A percentile compares a stretch with the other conserved stretches of the same genome.
phyloP scores from a whole-genome alignment of 2,797 vertebrate species.

The Steatocranus sp. region DNA sequence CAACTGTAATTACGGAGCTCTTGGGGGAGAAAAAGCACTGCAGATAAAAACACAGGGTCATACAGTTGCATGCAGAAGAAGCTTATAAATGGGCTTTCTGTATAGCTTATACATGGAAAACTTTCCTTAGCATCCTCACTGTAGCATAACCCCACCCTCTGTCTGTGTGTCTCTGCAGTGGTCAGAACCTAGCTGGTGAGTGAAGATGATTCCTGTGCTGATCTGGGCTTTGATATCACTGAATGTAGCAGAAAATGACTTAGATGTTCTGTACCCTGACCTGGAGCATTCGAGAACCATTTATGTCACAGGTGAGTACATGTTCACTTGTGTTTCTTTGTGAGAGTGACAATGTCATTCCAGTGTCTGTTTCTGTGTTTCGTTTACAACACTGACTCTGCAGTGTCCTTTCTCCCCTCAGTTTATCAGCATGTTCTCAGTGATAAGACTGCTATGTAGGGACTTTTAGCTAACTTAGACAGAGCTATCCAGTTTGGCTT shows the following conservation, averaged over 20 bases:
- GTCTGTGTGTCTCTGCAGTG: conserved; percentile 72
- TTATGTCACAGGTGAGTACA: conserved; percentile 85
- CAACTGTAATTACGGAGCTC: neutral
- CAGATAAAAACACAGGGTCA: conserved; percentile 30
- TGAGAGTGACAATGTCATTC: neutral
- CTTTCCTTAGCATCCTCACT: neutral
- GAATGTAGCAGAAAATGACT: conserved; percentile 76
- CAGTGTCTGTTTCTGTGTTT: conserved; percentile 4
- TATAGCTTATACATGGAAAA: neutral
- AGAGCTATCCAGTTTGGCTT: neutral
- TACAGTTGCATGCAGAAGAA: neutral
- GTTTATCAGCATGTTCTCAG: conserved; percentile 24
- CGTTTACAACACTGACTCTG: conserved; percentile 31
- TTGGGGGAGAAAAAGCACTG: conserved; percentile 18
- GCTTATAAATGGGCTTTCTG: neutral
- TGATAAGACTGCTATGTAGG: conserved; percentile 47
- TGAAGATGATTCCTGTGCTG: conserved; percentile 84
- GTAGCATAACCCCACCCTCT: neutral
- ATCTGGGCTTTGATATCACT: conserved; percentile 83
- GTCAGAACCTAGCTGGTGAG: conserved; percentile 72
- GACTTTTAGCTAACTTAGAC: conserved; percentile 8
- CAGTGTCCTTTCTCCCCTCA: conserved; percentile 2
- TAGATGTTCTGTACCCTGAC: conserved; percentile 74
- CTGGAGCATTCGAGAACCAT: conserved; percentile 84
- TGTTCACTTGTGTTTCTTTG: neutral